phyloP scores from a whole-genome alignment of 2,888 invertebrate species.

The Torymus texanus region DNA sequence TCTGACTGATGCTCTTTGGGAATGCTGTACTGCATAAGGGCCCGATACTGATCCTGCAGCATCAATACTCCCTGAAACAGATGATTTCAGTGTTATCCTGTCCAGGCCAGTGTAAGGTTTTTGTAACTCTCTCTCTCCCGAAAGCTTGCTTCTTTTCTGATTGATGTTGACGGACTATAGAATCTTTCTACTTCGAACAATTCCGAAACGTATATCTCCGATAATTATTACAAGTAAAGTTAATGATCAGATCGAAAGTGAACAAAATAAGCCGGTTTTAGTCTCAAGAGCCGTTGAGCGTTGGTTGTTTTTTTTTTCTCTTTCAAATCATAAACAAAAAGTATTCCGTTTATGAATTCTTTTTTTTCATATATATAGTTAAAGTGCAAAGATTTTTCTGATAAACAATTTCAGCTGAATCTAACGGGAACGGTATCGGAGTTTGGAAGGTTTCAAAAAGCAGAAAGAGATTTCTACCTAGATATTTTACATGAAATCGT shows the following conservation, averaged over 20 bases:
- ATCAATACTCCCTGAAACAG: slow-evolving; percentile 83
- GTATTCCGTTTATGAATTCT: slow-evolving; percentile 24
- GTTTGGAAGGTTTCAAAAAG: slow-evolving; percentile 4
- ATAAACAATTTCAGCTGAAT: slow-evolving; percentile 51
- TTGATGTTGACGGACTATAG: slow-evolving; percentile 66
- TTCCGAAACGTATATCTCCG: slow-evolving; percentile 57
- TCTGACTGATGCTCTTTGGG: slow-evolving; percentile 80
- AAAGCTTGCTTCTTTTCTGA: slow-evolving; percentile 67
- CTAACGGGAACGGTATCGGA: slow-evolving; percentile 28
- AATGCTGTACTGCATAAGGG: slow-evolving; percentile 86
- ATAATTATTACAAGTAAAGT: slow-evolving; percentile 36
- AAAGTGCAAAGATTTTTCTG: slow-evolving; percentile 37
- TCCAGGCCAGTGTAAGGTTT: slow-evolving; percentile 70
- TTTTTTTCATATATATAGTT: slow-evolving; percentile 15
- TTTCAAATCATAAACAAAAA: slow-evolving; percentile 29
- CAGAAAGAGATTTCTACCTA: background rate
- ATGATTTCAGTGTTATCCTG: slow-evolving; percentile 75
- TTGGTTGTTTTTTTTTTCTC: slow-evolving; percentile 13
- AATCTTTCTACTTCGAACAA: slow-evolving; percentile 68
- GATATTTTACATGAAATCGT: background rate
- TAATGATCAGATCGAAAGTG: slow-evolving; percentile 42
- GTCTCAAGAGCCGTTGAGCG: slow-evolving; percentile 23
- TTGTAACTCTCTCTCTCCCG: slow-evolving; percentile 66
- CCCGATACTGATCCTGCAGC: slow-evolving; percentile 84
- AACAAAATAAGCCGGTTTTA: slow-evolving; percentile 32